Base-by-base conservation (phyloP, 2,888 invertebrate species). In the Saturnia japonica region DNA sequence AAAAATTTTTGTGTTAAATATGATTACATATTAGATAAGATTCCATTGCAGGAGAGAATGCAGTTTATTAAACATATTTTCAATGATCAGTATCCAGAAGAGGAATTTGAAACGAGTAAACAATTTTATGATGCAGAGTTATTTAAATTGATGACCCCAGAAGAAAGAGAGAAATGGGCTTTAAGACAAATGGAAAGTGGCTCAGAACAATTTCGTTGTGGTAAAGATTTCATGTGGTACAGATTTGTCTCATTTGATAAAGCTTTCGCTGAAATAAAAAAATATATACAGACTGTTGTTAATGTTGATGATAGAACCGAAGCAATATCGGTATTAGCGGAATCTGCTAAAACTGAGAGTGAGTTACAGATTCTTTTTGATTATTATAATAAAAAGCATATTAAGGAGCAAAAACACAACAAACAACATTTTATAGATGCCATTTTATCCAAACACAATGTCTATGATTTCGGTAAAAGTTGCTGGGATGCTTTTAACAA, bases 331-430 rank as follows among this genome's bases (percentile, higher is more conserved):
- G 42, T 64, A 28, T 47, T 71, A 42, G 40, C 64, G 14, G 73
- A 84, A 42, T 78, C 84, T 1, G 83, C 83, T 16, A 83, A 80
- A 76, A 85, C 74, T 67, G 79, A 86, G 68, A 68, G 74, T 3
- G 83, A 90, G 3, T 70, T 89, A 22, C 78, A 78, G 72, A 79
- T 71, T 40, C 71, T 90, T 11, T 77, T 90, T 6, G 77, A 77
- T n/a, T 85, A 90, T 77, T 91, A 83, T 74, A 82, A 83, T 71
- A 80, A 85, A 0, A 83, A 86, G 71, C 88, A 89, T 78, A 75
- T 82, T 0, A 90, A 90, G 75, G 91, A 89, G 78, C 73, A 45
- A 43, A 73, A 51, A 51, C 67, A 71, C 25, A 51, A 69, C 2
- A 90, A 85, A 78, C 76, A 81, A 34, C 47, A 60, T 8, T 89